Base-by-base conservation (phyloP, 2,888 invertebrate species). In the Napeogenes sylphis region DNA sequence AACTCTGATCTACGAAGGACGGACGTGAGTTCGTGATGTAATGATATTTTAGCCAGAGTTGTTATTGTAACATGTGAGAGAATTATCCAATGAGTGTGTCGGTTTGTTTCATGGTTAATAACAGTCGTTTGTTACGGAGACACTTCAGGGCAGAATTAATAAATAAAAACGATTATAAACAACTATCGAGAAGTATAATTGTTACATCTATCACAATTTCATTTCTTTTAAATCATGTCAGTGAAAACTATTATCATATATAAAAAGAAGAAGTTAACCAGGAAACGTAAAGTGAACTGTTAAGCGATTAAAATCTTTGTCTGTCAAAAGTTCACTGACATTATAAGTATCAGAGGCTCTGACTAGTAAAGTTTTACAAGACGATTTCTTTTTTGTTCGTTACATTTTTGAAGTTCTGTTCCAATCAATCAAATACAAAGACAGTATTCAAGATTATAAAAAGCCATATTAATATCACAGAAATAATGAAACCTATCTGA, bases 41-140 rank as follows among this genome's bases (percentile, higher is more conserved):
- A 89, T 88, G 86, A 84, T 83, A 86, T 86, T 88, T 84, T 71
- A 79, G 77, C 77, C 80, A 75, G 80, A 21, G 21, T 21, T 21
- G 21, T 21, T 21, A 21, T 21, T 21, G 21, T 21, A 0, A 21
- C 1, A 21, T 21, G 21, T 21, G 21, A 21, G 21, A n/a, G 21
- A 21, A 21, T 21, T 21, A 83, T 73, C 77, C 78, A 81, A 88
- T 84, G 84, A 86, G 21, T 21, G 1, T 21, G 21, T 21, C 21
- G 21, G 83, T 80, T 82, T 81, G 81, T 81, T 82, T 81, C 77
- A 80, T 76, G 78, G 80, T 76, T 86, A 83, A 85, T 86, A 83
- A 79, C 78, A 58, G 73, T 74, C 77, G 76, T 79, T 78, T 79
- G 79, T 78, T 80, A 69, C 65, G 60, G 53, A 53, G 8, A 51